These are phyloP conservation scores for Rosalia funebris DNA, from an alignment of 2,888 invertebrate genomes.

Conservation along the genomic window DNA sequence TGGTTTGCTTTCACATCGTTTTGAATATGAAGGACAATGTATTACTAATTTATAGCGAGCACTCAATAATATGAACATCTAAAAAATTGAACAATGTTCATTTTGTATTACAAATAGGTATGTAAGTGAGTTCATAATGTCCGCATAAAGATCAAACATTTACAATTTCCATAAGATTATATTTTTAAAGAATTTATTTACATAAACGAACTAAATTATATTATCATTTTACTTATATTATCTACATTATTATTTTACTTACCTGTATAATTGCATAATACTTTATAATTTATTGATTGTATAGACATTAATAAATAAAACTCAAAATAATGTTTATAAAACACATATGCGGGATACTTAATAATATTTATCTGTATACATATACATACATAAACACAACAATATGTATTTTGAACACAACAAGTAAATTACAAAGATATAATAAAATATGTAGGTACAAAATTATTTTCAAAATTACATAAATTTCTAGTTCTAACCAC, in stretches of 20 bases:
- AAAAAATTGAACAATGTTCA: too few relatives aligned
- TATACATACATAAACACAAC: slow-evolving; percentile 65
- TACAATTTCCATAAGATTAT: not conserved
- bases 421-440: slow-evolving; percentile 60
- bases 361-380: slow-evolving; percentile 63
- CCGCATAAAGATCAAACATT: too few relatives aligned
- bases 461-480: slow-evolving; percentile 39
- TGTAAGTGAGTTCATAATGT: too few relatives aligned
- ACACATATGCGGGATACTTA: slow-evolving; percentile 63
- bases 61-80: too few relatives aligned
- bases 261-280: slow-evolving; percentile 66
- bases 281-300: slow-evolving; percentile 45
- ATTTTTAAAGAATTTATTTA: slow-evolving; percentile 29
- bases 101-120: too few relatives aligned
- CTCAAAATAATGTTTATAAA: slow-evolving; percentile 60
- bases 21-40: too few relatives aligned
- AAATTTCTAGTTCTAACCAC: slow-evolving; percentile 44
- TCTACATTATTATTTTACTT: slow-evolving; percentile 51
- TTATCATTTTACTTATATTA: too few relatives aligned
- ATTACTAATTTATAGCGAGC: too few relatives aligned
- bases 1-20: too few relatives aligned
- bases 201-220: slow-evolving; percentile 31
- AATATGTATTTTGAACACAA: slow-evolving; percentile 65
- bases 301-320: slow-evolving; percentile 31
- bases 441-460: slow-evolving; percentile 55